Conservation (phyloP, 2,797 vertebrate genomes). For the Geotrypetes seraphini region DNA sequence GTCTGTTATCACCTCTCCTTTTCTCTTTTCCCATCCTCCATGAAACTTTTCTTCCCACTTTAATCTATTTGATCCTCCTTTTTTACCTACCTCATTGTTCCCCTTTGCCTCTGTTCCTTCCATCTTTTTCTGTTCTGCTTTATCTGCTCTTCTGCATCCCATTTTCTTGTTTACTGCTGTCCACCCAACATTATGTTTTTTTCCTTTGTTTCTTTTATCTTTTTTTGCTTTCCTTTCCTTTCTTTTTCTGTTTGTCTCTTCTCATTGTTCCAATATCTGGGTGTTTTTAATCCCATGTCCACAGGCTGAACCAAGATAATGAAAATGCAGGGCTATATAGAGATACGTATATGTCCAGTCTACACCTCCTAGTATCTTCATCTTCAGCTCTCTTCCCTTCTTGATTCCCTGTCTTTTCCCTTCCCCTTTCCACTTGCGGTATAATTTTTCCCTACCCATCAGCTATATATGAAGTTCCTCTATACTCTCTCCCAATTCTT, state of each 20-base stretch:
- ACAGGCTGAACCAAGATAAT: neutral
- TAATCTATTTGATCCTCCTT: neutral
- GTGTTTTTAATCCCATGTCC: neutral
- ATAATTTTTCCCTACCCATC: too few relatives aligned
- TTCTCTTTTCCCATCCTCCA: neutral
- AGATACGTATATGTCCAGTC: too few relatives aligned
- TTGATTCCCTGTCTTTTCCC: too few relatives aligned
- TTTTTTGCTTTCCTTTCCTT: fast-evolving
- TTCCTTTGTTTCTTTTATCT: too few relatives aligned
- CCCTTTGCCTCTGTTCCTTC: neutral
- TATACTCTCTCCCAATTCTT: too few relatives aligned
- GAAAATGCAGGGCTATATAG: too few relatives aligned
- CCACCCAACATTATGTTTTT: neutral
- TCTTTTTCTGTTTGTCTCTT: neutral
- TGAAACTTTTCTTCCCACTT: neutral
- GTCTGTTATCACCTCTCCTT: neutral
- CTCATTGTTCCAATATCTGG: neutral
- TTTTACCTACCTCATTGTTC: neutral
- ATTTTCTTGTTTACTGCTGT: neutral
- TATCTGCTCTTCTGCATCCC: neutral
- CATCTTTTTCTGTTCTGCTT: neutral
- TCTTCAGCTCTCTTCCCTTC: too few relatives aligned
- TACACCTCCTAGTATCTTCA: too few relatives aligned
- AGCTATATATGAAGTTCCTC: too few relatives aligned
- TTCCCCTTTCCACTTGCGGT: too few relatives aligned